Conservation (phyloP, 2,888 invertebrate genomes). For the Pyralis farinalis region DNA sequence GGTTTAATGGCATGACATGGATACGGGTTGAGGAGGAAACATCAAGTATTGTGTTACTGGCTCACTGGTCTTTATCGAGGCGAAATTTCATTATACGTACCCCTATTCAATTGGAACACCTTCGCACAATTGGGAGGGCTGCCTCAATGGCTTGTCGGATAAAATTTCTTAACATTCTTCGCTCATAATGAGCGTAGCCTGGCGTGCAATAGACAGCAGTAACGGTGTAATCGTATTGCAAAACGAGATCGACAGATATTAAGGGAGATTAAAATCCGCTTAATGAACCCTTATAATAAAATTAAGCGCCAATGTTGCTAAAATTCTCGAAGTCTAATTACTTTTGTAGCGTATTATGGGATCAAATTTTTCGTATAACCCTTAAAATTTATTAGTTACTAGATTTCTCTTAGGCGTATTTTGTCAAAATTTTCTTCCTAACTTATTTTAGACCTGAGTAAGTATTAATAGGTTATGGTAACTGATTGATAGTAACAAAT, state of each 20-base stretch:
- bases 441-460: no score
- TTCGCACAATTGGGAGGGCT: constrained; percentile 76
- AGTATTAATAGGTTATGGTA: no score
- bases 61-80: constrained; percentile 75
- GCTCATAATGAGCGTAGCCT: constrained; percentile 71
- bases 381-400: not conserved
- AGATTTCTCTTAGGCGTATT: no score
- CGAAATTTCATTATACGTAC: constrained; percentile 79
- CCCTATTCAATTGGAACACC: constrained; percentile 79
- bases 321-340: constrained; percentile 37
- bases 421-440: no score
- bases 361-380: constrained; percentile 1
- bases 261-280: constrained; percentile 67
- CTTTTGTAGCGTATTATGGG: constrained; percentile 8
- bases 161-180: constrained; percentile 79
- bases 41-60: constrained; percentile 76
- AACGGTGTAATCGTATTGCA: constrained; percentile 74
- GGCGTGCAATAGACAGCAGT: constrained; percentile 71
- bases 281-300: constrained; percentile 60
- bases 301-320: constrained; percentile 45
- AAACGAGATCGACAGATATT: constrained; percentile 73
- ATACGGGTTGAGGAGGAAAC: constrained; percentile 76
- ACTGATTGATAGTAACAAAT: no score
- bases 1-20: constrained; percentile 75
- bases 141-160: constrained; percentile 78